Evolutionary conservation across 2,888 invertebrate genomes (phyloP).

Genomic region (Brenthis daphne): DNA sequence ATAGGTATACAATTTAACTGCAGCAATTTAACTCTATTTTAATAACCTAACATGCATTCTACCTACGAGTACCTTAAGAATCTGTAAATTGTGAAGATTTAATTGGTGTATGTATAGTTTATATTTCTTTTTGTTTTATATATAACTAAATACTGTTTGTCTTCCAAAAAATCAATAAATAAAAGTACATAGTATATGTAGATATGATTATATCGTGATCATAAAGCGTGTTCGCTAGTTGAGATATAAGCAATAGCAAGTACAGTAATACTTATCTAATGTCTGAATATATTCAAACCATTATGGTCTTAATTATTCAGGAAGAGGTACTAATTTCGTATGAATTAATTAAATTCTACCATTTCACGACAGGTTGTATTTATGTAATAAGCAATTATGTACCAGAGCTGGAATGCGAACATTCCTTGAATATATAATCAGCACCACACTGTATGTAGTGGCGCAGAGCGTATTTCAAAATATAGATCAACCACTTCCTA

Average conservation of each 20-base stretch:
- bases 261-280: neutral
- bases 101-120: no score
- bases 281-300: conserved; percentile 2
- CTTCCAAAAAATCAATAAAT: no score
- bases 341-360: conserved; percentile 5
- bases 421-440: conserved; percentile 32
- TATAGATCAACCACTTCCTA: neutral
- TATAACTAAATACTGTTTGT: no score
- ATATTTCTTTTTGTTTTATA: no score
- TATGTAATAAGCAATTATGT: conserved; percentile 33
- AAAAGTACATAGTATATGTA: no score
- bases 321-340: conserved; percentile 5
- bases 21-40: no score
- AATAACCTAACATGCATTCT: no score
- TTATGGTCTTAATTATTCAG: neutral
- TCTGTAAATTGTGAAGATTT: no score
- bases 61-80: no score
- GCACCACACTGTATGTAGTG: conserved; percentile 1
- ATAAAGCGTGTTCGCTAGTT: neutral
- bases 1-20: no score
- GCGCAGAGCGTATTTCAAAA: neutral
- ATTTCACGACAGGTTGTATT: conserved; percentile 3
- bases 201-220: neutral
- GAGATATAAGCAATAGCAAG: no score
- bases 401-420: conserved; percentile 27